Evolutionary conservation across 2,797 vertebrate genomes (phyloP), one percentile per base, ranked within the genome.

Genomic region (Tinamus major): DNA sequence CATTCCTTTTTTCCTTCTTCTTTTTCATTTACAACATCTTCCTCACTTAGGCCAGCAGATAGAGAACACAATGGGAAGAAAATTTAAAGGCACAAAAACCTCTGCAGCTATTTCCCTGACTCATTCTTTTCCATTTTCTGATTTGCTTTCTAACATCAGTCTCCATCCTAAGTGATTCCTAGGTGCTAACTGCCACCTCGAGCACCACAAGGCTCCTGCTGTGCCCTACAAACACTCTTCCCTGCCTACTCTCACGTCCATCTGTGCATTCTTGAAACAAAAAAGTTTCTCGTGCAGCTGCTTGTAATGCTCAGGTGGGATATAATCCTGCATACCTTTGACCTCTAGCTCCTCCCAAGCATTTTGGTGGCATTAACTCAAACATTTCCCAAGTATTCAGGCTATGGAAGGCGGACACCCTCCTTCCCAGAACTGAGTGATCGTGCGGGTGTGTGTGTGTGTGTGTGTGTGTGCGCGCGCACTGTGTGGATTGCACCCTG

Each of bases 331-430:
- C 23, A 29, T 53, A 13, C 31, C 48, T 55, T n/a, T 55, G 33
- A 89, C 59, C 37, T 92, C 24, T 7, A n/a, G 55, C 55, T 88
- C 29, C 53, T 80, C 33, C 55, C 1, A 0, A 67, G 27, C 10
- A 18, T 67, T 37, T 46, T 67, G 78, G 46, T 84, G 82, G 18
- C 62, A 74, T 84, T 79, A 72, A 68, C 31, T 39, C 3, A 8
- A 65, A 75, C 71, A 87, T 96, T 93, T 92, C 62, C 55, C 49
- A 78, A 80, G 62, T 69, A 85, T 76, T 18, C 44, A 65, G 49
- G 58, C 69, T 59, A 53, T 1, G 2, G 87, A 95, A 70, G 69
- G 42, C 0, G 0, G 27, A 68, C 21, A 51, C 13, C 24, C 46
- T 74, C 78, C 42, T 76, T 74, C 46, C 77, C 46, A 74, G 39